Evolutionary conservation across 2,113 vertebrate genomes (phyloP), one percentile per base, ranked within the genome.

Genomic region (Scomber colias): DNA sequence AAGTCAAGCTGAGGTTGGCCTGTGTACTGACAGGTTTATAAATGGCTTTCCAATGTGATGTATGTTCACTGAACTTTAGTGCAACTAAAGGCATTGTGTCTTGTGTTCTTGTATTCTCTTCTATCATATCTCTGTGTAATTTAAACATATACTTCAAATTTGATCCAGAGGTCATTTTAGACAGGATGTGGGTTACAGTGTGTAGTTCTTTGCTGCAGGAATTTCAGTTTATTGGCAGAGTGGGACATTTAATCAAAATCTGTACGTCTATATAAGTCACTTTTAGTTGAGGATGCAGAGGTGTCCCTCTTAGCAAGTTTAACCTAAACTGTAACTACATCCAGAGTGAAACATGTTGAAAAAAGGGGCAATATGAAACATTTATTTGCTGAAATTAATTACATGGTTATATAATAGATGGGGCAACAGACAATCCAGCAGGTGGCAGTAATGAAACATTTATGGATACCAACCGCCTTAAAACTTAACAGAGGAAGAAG

Each of bases 1-100:
- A 92, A 93, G 92, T 87, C 89, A 87, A 82, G 27, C 81, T 87
- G 82, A 89, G 87, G 91, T 90, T 90, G 85, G 82, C 82, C 68
- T 76, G 61, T 75, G 71, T 63, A 71, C 76, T 95, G 94, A 93
- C 92, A 93, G 91, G 73, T 93, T 92, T 92, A 94, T 93, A 93
- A 94, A 95, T 94, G 89, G 82, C 85, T 92, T 91, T 92, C 76
- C 86, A 80, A 90, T 89, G 90, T 93, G 93, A 94, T 93, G 83
- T 91, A 93, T 93, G 92, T 91, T 93, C 87, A 87, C 84, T 90
- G 87, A 93, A 92, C 92, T 93, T 92, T 56, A 77, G 86, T 83
- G 87, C 83, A 92, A 86, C 86, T 91, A 87, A 86, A 56, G 57
- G 70, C 77, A 87, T 87, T 80, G 84, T 83, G 85, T 83, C 72